Evolutionary conservation across 2,113 vertebrate species (phyloP), one percentile per base, ranked within the genome.

Genomic region (Pogonocichla stellata): DNA sequence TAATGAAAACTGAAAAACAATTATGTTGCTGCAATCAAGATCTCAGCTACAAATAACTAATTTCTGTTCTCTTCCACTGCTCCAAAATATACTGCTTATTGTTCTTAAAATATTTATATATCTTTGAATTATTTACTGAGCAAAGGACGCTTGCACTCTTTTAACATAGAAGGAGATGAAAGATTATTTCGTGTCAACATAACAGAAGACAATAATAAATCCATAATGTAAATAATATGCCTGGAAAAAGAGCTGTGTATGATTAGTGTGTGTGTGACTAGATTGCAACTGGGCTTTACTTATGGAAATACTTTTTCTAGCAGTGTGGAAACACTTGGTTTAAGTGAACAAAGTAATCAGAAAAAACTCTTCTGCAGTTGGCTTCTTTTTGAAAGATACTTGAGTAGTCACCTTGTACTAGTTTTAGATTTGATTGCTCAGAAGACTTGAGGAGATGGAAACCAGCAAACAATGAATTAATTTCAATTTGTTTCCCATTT

Each of bases 71-170:
- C 67, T 81, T 95, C 82, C 83, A 72, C 75, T 72, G 78, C 75
- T 96, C 83, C 54, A 96, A 97, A 97, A 97, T 98, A 95, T 96
- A 97, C 93, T 97, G 96, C 97, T 98, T 98, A 97, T 97, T 97
- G 95, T 98, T 97, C 94, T 95, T 98, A 98, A 98, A 98, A 98
- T 98, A 98, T 98, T 97, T 97, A 98, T 98, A 60, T 90, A 58
- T 70, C 90, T 93, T 92, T 98, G 96, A 98, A 98, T 98, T 97
- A 98, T 98, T 98, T 97, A 98, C 98, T 72, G 87, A 92, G 79
- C 72, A 67, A 94, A 97, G 96, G 96, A 97, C 18, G 53, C 86
- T 93, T 97, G 88, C 81, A 92, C 64, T 96, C 89, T 93, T 97
- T 97, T 95, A 97, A 96, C 92, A 91, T 69, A 74, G 92, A 92